Evolutionary conservation across 2,888 invertebrate genomes (phyloP).

Genomic region (Tetheella fluctuosa): DNA sequence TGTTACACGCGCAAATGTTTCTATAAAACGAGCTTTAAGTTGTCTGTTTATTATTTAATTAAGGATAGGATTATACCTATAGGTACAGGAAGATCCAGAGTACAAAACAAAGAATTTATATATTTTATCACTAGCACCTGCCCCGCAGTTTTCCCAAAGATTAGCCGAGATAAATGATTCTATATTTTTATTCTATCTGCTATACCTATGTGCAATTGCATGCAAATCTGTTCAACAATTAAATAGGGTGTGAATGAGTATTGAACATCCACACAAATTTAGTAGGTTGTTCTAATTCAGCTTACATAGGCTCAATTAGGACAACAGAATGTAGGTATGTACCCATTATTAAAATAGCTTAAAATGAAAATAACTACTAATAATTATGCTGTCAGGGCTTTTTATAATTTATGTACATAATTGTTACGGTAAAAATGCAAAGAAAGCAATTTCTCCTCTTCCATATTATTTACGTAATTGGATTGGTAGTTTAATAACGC

Average conservation of each 20-base stretch:
- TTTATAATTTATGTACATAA: slow-evolving; percentile 27
- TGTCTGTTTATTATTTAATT: slow-evolving; percentile 41
- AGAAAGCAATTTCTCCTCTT: slow-evolving; percentile 50
- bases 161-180: too few species aligned
- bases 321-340: too few species aligned
- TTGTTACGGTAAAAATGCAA: slow-evolving; percentile 32
- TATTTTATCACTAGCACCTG: too few species aligned
- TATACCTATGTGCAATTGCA: too few species aligned
- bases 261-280: too few species aligned
- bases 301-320: too few species aligned
- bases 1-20: slow-evolving; percentile 59
- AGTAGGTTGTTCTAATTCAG: not conserved
- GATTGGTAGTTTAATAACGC: slow-evolving; percentile 81
- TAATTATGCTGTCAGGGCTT: slow-evolving; percentile 28
- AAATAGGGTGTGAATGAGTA: too few species aligned
- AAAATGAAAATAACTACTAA: slow-evolving; percentile 14
- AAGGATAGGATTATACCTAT: slow-evolving; percentile 24
- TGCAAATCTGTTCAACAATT: too few species aligned
- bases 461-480: slow-evolving; percentile 77
- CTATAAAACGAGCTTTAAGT: slow-evolving; percentile 55
- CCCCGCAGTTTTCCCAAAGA: too few species aligned
- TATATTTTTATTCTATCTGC: too few species aligned
- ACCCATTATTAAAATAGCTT: slow-evolving; percentile 14
- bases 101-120: not conserved
- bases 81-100: slow-evolving; percentile 17